Conservation (phyloP, 1,140 invertebrate species). For the Helicoverpa armigera region DNA sequence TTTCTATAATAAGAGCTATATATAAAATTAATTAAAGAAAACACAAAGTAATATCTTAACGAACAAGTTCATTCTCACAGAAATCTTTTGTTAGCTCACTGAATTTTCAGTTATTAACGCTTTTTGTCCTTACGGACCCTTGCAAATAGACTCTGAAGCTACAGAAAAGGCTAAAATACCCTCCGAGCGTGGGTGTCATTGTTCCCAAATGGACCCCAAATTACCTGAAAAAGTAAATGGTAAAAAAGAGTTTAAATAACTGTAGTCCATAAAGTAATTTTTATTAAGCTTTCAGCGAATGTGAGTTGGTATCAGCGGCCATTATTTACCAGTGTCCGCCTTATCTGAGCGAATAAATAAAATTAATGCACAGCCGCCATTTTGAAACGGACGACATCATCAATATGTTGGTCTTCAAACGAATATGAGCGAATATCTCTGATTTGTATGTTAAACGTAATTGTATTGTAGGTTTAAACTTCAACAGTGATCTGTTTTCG, state of each 20-base stretch:
- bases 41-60: no score
- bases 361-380: constrained; percentile 33
- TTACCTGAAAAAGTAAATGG: neutral
- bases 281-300: constrained; percentile 36
- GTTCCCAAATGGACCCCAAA: neutral
- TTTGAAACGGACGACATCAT: constrained; percentile 11
- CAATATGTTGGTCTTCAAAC: neutral
- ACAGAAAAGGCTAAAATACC: no score
- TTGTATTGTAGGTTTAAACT: neutral
- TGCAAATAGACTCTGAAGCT: no score
- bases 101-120: no score
- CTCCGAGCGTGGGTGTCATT: no score
- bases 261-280: constrained; percentile 10
- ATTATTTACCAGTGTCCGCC: constrained; percentile 29
- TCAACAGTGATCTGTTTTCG: no score
- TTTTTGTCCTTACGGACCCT: no score
- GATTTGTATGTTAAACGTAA: neutral
- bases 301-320: neutral
- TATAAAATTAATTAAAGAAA: no score
- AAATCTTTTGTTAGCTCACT: no score
- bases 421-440: neutral
- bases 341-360: constrained; percentile 42
- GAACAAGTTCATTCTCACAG: no score
- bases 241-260: neutral
- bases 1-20: no score